phyloP scores from a whole-genome alignment of 35 echinoderm and acorn worm species.

The Amphiura filiformis region DNA sequence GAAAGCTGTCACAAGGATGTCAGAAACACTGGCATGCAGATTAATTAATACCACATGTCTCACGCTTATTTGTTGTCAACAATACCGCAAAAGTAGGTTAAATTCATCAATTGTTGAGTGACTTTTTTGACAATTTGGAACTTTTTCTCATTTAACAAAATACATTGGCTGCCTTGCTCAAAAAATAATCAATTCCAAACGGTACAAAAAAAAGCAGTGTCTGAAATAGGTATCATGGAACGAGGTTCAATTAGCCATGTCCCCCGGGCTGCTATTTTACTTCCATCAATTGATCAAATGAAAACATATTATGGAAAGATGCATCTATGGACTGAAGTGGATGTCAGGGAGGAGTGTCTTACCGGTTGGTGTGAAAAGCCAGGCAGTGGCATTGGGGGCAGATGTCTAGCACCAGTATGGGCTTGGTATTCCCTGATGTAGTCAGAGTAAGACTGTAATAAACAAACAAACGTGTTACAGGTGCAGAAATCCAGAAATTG shows the following conservation, averaged over 20 bases:
- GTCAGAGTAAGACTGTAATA: conserved; percentile 55
- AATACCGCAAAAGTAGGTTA: too few species aligned
- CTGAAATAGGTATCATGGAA: not conserved
- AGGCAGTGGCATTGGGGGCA: conserved; percentile 37
- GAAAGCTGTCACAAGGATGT: too few species aligned
- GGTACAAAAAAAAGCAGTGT: too few species aligned
- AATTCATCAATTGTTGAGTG: too few species aligned
- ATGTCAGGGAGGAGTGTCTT: not conserved
- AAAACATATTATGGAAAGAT: not conserved
- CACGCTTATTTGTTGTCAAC: too few species aligned
- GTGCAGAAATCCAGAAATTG: not conserved
- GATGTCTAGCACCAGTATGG: conserved; percentile 21
- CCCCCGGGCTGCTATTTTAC: not conserved
- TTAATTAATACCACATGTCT: too few species aligned
- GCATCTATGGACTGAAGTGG: not conserved
- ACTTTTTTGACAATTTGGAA: too few species aligned
- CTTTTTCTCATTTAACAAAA: too few species aligned
- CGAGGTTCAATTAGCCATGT: not conserved
- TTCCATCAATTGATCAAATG: not conserved
- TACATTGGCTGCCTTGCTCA: too few species aligned
- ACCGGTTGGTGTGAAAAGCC: not conserved
- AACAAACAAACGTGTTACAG: not conserved
- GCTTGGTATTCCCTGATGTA: conserved; percentile 52
- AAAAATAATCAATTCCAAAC: too few species aligned
- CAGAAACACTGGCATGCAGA: too few species aligned